phyloP scores from a whole-genome alignment of 2,888 invertebrate genomes.

The Drosophila nr. perissopoda region DNA sequence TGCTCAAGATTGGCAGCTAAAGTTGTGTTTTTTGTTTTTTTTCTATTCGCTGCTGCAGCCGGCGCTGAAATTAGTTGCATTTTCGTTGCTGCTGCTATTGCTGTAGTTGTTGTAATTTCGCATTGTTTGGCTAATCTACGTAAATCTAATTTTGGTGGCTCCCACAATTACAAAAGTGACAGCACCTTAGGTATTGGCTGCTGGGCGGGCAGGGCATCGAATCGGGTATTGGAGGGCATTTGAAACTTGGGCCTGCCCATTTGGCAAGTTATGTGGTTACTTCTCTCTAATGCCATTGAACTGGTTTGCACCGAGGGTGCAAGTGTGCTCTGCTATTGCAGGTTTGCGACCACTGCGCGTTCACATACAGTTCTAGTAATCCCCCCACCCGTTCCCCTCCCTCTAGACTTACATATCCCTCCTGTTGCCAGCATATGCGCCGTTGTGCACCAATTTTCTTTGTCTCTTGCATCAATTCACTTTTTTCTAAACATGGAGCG shows the following conservation, averaged over 20 bases:
- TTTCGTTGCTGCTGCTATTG: constrained; percentile 26
- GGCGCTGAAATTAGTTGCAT: constrained; percentile 55
- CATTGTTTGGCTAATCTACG: constrained; percentile 79
- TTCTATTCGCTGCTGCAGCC: constrained; percentile 33
- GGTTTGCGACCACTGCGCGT: constrained; percentile 50
- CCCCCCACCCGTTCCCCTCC: background rate
- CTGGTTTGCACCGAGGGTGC: constrained; percentile 75
- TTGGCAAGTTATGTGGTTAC: constrained; percentile 75
- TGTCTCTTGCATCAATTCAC: constrained; percentile 76
- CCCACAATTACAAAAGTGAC: constrained; percentile 71
- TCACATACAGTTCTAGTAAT: constrained; percentile 18
- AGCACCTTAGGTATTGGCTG: constrained; percentile 15
- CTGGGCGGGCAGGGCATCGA: background rate
- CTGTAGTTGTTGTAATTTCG: constrained; percentile 66
- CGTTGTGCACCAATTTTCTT: constrained; percentile 75
- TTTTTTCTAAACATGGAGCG: constrained; percentile 69
- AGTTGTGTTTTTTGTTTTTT: constrained; percentile 1
- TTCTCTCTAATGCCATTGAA: constrained; percentile 77
- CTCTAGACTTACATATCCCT: background rate
- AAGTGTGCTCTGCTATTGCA: constrained; percentile 56
- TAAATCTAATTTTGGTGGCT: constrained; percentile 75
- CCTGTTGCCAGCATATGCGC: constrained; percentile 39
- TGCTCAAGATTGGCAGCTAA: constrained; percentile 48
- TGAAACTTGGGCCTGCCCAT: constrained; percentile 68
- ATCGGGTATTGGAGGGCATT: background rate